Conservation (phyloP, 2,888 invertebrate genomes). For the Sphecodes monilicornis region DNA sequence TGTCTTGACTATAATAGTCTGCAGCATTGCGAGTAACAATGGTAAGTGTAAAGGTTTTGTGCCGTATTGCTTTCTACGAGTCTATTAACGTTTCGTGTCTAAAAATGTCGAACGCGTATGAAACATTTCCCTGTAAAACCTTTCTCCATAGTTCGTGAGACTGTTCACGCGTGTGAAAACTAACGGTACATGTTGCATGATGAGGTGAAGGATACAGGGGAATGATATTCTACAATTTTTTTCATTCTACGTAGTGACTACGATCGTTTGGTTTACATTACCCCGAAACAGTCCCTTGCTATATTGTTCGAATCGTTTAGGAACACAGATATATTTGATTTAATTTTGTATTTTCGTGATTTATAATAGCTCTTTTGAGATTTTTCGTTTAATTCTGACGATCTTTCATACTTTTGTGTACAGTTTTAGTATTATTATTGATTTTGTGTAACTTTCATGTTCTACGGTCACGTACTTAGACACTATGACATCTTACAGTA, state of each 20-base stretch:
- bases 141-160: not conserved
- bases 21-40: slow-evolving; percentile 17
- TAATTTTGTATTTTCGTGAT: not conserved
- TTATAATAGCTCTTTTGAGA: not conserved
- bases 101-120: not conserved
- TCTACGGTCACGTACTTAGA: slow-evolving; percentile 16
- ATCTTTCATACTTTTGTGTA: slow-evolving; percentile 20
- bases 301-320: slow-evolving; percentile 26
- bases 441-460: slow-evolving; percentile 48
- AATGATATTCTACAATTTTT: not conserved
- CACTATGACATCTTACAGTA: slow-evolving; percentile 18
- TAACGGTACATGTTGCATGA: not conserved
- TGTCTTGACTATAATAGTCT: slow-evolving; percentile 50
- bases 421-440: slow-evolving; percentile 46
- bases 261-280: slow-evolving; percentile 7
- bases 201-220: not conserved
- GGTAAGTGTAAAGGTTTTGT: slow-evolving; percentile 54
- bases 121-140: not conserved
- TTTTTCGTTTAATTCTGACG: not conserved
- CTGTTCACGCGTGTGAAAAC: not conserved
- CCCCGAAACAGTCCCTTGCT: not conserved
- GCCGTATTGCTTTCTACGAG: not conserved
- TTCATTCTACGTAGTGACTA: slow-evolving; percentile 18
- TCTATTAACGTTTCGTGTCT: not conserved
- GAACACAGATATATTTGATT: slow-evolving; percentile 12